phyloP scores from a whole-genome alignment of 2,888 invertebrate genomes.

The Anoplius nigerrimus region DNA sequence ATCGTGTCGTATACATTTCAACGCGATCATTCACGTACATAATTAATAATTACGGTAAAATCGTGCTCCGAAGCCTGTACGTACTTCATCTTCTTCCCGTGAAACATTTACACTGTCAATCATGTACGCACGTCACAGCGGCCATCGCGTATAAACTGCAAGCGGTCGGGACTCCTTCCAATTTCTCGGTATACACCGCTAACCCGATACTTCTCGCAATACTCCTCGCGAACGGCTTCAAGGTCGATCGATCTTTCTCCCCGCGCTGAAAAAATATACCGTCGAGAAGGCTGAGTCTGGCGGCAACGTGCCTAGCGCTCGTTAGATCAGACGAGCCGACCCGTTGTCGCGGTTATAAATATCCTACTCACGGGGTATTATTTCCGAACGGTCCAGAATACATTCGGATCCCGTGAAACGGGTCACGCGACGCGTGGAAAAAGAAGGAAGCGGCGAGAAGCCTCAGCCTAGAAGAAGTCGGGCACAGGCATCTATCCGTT shows the following conservation, averaged over 20 bases:
- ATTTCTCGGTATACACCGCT: no score
- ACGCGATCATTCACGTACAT: no score
- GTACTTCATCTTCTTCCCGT: no score
- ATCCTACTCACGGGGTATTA: constrained; percentile 55
- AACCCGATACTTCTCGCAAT: no score
- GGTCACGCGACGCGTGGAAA: constrained; percentile 48
- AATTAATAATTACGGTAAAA: no score
- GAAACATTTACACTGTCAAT: no score
- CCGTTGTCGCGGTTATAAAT: constrained; percentile 58
- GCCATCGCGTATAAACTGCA: no score
- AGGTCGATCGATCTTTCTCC: constrained; percentile 35
- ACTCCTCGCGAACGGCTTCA: not conserved
- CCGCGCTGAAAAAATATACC: constrained; percentile 47
- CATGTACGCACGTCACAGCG: no score
- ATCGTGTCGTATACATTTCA: no score
- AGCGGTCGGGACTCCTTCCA: no score
- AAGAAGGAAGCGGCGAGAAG: constrained; percentile 36
- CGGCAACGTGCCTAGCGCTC: constrained; percentile 40
- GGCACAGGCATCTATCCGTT: no score
- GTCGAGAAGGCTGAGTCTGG: constrained; percentile 23
- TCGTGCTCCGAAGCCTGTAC: no score
- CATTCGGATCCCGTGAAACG: constrained; percentile 47
- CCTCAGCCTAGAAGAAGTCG: not conserved
- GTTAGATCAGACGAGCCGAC: constrained; percentile 54
- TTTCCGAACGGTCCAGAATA: constrained; percentile 57